These are phyloP conservation scores for Magallana nippona DNA, from an alignment of 2,888 invertebrate genomes.

Conservation along the genomic window DNA sequence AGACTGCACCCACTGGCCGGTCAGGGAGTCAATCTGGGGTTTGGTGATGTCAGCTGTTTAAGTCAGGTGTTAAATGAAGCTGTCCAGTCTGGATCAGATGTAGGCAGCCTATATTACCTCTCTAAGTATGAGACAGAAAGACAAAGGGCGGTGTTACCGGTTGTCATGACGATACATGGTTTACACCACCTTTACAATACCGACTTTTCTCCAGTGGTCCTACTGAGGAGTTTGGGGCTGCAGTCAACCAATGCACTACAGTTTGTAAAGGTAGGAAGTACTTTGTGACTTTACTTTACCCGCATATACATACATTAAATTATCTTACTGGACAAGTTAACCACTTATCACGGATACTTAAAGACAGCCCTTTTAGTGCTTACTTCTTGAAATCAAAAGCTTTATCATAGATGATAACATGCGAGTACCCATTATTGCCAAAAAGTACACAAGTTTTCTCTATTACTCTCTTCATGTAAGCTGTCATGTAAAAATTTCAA, in stretches of 20 bases:
- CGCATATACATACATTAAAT: no score
- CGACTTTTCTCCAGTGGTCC: conserved; percentile 84
- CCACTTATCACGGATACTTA: no score
- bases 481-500: no score
- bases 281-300: no score
- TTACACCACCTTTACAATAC: conserved; percentile 91
- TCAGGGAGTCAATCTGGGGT: conserved; percentile 98
- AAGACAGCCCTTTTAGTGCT: no score
- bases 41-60: conserved; percentile 93
- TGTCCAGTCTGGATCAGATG: conserved; percentile 86
- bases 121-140: conserved; percentile 90
- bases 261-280: conserved; percentile 67
- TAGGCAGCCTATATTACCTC: conserved; percentile 88
- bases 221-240: conserved; percentile 90
- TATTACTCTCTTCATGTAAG: no score
- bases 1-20: conserved; percentile 97
- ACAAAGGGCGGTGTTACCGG: conserved; percentile 92
- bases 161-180: conserved; percentile 92
- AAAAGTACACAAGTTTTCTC: no score
- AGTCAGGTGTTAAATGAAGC: conserved; percentile 86
- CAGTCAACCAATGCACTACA: conserved; percentile 81
- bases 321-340: no score
- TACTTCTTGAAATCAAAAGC: no score
- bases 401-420: no score
- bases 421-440: no score